A percentile compares a stretch with the other conserved stretches of the same genome.
Conservation (phyloP, 2,113 vertebrate species). For the Ciconia maguari region DNA sequence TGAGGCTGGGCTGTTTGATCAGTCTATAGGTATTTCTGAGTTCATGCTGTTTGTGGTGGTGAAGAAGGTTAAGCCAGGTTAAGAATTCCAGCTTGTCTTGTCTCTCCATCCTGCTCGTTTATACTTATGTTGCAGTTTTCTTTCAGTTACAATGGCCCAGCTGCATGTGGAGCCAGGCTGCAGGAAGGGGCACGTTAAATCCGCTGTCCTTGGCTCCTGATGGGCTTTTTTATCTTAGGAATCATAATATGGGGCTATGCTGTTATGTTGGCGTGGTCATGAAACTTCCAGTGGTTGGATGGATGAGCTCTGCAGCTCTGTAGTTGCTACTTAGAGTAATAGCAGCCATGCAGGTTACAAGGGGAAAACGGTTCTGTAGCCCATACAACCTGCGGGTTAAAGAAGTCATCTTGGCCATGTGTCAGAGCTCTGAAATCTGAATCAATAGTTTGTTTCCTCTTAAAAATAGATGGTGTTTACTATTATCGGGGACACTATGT, state of each 20-base stretch:
- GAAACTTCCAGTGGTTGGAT: background rate
- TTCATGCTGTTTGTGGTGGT: background rate
- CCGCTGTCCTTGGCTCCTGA: background rate
- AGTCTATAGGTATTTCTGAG: background rate
- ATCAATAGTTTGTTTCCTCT: background rate
- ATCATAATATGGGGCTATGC: background rate
- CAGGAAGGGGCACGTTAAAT: background rate
- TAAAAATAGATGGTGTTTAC: background rate
- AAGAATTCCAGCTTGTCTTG: background rate
- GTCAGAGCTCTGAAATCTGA: background rate
- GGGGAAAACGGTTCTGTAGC: background rate
- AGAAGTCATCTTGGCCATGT: background rate
- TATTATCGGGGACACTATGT: background rate
- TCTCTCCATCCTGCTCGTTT: background rate
- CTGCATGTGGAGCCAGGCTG: background rate
- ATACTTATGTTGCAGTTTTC: background rate
- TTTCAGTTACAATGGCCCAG: background rate
- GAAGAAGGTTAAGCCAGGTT: background rate
- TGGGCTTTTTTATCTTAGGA: background rate
- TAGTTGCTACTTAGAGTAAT: background rate
- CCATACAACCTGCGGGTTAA: background rate
- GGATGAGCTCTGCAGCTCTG: background rate
- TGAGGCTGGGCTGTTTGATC: background rate
- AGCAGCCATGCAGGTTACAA: background rate
- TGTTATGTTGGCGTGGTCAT: accelerated